Evolutionary conservation across 2,797 vertebrate species (phyloP).

Genomic region (Ctenochaetus hawaiiensis): DNA sequence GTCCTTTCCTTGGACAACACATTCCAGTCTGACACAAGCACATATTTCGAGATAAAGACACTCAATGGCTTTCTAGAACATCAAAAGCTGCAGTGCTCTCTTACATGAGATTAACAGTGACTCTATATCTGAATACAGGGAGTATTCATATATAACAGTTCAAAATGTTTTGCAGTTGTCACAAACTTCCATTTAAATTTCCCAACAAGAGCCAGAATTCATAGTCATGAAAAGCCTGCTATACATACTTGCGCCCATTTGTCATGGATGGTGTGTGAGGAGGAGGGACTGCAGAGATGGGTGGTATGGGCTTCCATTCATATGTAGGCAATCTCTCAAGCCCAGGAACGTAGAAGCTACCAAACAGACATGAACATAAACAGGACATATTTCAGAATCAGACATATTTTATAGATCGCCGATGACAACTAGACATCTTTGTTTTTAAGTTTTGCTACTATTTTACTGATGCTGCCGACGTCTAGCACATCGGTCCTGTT

Average conservation of each 20-base stretch:
- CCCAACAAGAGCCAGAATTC: not conserved
- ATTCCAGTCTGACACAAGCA: not conserved
- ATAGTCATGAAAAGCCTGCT: not conserved
- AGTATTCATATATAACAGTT: not conserved
- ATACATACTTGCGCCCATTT: slow-evolving; percentile 73
- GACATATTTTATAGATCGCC: too few relatives aligned
- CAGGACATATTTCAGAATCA: not conserved
- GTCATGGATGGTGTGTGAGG: slow-evolving; percentile 13
- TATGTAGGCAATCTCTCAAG: slow-evolving; percentile 42
- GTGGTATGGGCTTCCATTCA: slow-evolving; percentile 59
- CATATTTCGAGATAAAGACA: not conserved
- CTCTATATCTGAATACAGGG: not conserved
- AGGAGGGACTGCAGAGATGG: slow-evolving; percentile 16
- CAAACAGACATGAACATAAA: slow-evolving; percentile 23
- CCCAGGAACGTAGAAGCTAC: slow-evolving; percentile 45
- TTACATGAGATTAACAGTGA: too few relatives aligned
- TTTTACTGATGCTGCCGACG: not conserved
- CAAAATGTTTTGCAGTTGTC: not conserved
- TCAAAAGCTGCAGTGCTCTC: too few relatives aligned
- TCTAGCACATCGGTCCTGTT: not conserved
- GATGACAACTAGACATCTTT: too few relatives aligned
- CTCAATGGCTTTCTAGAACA: not conserved
- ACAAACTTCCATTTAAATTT: not conserved
- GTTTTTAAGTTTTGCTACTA: not conserved
- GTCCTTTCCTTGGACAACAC: not conserved